Evolutionary conservation across 2,797 vertebrate genomes (phyloP).

Genomic region (Apodemus agrarius): DNA sequence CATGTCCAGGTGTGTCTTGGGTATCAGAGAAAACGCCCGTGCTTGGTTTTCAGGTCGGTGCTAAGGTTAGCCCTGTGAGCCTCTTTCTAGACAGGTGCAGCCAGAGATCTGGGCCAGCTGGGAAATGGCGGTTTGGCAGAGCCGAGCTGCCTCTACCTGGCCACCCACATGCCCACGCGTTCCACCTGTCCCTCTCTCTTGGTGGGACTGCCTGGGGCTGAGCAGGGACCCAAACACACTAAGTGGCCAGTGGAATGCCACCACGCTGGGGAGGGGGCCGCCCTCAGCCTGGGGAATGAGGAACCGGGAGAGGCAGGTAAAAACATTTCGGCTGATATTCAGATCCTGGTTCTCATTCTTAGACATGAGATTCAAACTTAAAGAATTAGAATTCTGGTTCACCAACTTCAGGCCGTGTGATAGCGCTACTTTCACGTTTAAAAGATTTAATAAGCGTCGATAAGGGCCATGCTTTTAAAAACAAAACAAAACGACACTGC

Average conservation of each 20-base stretch:
- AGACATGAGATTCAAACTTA: not conserved
- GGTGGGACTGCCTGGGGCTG: not conserved
- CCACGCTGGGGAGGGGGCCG: not conserved
- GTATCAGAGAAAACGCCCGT: not conserved
- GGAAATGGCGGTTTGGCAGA: not conserved
- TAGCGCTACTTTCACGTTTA: not conserved
- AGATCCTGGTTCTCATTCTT: fast-evolving
- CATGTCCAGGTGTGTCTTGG: fast-evolving
- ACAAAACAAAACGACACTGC: not conserved
- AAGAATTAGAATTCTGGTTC: not conserved
- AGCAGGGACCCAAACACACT: not conserved
- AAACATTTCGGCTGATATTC: not conserved
- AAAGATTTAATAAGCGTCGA: not conserved
- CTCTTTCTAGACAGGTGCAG: fast-evolving
- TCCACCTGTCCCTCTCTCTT: not conserved
- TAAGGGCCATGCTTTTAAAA: not conserved
- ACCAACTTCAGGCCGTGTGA: not conserved
- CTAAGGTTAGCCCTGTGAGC: not conserved
- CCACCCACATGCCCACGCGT: fast-evolving
- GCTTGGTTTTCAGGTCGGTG: not conserved
- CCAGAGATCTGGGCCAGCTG: fast-evolving
- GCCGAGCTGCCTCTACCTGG: not conserved
- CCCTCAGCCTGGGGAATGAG: not conserved
- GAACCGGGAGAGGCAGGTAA: not conserved
- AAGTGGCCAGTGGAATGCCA: not conserved